phyloP scores from a whole-genome alignment of 2,797 vertebrate species.

The Alosa sapidissima region DNA sequence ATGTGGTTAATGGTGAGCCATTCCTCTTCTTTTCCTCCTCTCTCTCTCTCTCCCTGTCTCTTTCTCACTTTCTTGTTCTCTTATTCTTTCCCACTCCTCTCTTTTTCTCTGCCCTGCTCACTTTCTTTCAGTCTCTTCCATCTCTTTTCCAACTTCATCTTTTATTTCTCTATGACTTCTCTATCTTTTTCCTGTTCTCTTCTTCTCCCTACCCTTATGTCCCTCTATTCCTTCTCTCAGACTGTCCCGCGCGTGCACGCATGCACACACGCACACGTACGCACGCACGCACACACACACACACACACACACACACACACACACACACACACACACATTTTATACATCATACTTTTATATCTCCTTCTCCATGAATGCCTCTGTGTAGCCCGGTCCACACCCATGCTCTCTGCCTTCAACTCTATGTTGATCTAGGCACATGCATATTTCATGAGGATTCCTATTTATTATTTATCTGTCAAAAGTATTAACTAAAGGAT shows the following conservation, averaged over 20 bases:
- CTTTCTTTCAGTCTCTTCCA: neutral
- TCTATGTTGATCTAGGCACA: conserved; percentile 69
- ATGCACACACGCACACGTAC: neutral
- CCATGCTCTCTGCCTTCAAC: conserved; percentile 43
- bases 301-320: neutral
- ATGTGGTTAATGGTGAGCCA: conserved; percentile 69
- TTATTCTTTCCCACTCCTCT: neutral
- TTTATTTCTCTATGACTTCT: too few relatives aligned
- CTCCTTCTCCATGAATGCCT: conserved; percentile 3
- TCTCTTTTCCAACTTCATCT: neutral
- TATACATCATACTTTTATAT: neutral
- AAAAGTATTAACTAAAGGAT: conserved; percentile 63
- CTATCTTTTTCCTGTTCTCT: neutral
- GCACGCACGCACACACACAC: conserved; percentile 7
- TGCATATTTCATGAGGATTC: conserved; percentile 68
- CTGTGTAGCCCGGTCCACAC: neutral
- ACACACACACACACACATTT: neutral
- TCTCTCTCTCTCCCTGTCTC: conserved; percentile 42
- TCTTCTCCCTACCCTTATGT: neutral
- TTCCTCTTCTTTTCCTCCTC: conserved; percentile 51
- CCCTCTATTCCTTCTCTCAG: neutral
- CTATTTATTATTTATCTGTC: conserved; percentile 70
- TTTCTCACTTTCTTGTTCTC: neutral
- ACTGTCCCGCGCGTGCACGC: neutral
- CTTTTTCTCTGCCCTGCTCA: neutral